Evolutionary conservation across 1,140 invertebrate species (phyloP), one percentile per base, ranked within the genome.

Genomic region (Formica exsecta): DNA sequence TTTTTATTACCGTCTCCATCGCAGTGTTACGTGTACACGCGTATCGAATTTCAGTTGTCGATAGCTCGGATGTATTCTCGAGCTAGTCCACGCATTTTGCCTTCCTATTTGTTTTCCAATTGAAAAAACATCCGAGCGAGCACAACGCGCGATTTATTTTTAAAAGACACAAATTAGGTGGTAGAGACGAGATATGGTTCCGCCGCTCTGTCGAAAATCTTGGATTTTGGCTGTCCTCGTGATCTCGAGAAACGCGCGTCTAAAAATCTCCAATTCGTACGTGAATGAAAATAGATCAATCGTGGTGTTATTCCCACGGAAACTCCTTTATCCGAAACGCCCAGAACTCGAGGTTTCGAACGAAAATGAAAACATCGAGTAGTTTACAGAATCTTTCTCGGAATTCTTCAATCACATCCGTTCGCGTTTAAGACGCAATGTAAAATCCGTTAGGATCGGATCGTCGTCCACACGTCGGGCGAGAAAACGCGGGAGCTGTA

Each of bases 211-310:
- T n/a, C 19, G 66, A 32, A 36, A 59, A 22, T 59, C 16, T 11
- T 25, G 65, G 57, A 71, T 73, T 74, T 81, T 41, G 5, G 22
- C 25, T 51, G 48, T 32, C 9, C 19, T n/a, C 25, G 29, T 22
- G 66, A 73, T 71, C 68, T 32, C 32, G 32, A 32, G 76, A 71
- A 6, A 48, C 44, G 32, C 48, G 41, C 36, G 9, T 38, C 25
- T 38, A 61, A 75, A 36, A 75, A 75, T 73, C 66, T 9, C 4
- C n/a, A 36, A 19, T 44, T n/a, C 22, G 66, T 32, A 19, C 19
- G 79, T 3, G 64, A 61, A 32, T n/a, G 25, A 81, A 81, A 81
- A 54, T 41, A 36, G 77, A 25, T 48, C 79, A 81, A 81, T 71
- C 79, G 71, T 44, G 44, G 19, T 32, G 44, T 25, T 9, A 59